These are phyloP conservation scores for Galerucella nymphaeae DNA, from an alignment of 2,888 invertebrate species.

Conservation along the genomic window DNA sequence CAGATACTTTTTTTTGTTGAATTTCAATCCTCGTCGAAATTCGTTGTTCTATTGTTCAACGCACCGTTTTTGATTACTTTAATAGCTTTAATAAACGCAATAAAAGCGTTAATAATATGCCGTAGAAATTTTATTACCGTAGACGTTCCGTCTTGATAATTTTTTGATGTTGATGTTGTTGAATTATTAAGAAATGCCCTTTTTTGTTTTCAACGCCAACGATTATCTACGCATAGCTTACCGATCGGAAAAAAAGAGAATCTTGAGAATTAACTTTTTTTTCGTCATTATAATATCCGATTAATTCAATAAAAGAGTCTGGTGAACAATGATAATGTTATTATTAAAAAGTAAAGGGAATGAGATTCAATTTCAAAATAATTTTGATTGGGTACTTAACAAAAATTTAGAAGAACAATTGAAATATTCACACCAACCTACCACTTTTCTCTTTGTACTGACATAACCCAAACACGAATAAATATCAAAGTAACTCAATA, in stretches of 20 bases:
- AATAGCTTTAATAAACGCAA: background rate
- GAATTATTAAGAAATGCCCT: background rate
- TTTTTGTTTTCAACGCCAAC: background rate
- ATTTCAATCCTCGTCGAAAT: background rate
- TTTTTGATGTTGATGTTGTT: background rate
- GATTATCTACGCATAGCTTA: background rate
- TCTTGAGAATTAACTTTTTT: background rate
- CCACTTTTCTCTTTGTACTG: too few species aligned
- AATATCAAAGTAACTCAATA: too few species aligned
- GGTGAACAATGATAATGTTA: background rate
- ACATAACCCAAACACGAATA: too few species aligned
- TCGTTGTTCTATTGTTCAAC: conserved; percentile 4
- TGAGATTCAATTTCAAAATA: too few species aligned
- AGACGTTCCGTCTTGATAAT: conserved; percentile 2
- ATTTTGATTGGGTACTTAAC: too few species aligned
- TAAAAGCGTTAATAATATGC: conserved; percentile 8
- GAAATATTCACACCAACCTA: too few species aligned
- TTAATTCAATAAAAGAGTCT: background rate
- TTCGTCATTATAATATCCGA: background rate
- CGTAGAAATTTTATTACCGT: background rate
- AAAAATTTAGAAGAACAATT: too few species aligned
- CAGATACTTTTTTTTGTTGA: background rate
- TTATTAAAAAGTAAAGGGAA: too few species aligned
- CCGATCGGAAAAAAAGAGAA: background rate
- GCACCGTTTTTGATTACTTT: background rate